Base-by-base conservation (phyloP, 2,888 invertebrate species). In the Idaea dimidiata region DNA sequence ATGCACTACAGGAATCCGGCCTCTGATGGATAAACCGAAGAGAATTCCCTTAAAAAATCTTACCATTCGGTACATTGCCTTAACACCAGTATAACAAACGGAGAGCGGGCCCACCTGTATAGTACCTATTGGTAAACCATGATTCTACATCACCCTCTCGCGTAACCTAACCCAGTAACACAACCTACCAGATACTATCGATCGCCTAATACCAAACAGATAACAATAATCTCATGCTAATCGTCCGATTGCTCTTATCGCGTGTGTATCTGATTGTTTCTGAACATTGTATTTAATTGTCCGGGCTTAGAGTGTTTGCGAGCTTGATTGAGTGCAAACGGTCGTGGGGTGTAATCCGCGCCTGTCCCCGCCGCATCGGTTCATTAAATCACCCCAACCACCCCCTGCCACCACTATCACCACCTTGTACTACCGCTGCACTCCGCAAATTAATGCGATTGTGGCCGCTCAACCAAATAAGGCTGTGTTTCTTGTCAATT, bases 291-390 rank as follows among this genome's bases (percentile, higher is more conserved):
- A 89, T 90, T 89, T 91, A 91, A 91, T 91, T 89, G 89, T 87
- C 80, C 80, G 78, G 83, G 88, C 85, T 89, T 86, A 87, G 87
- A 87, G 83, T 91, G 91, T 90, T 91, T 89, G 91, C 88, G 85
- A 85, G 89, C 84, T 85, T 91, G 91, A 91, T 91, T 91, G 90
- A 91, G 91, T 90, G 90, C 89, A 87, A 90, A 88, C 87, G 87
- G 78, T 84, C 80, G 87, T 82, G 86, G 89, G 90, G 43, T 86
- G 91, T 89, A 90, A 89, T 89, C 91, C 91, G 82, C 84, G 87
- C 82, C 84, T 84, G 89, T 89, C 89, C 84, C 86, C 86, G 81
- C 89, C 89, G 85, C 89, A 84, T 84, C 83, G 88, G 87, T 88
- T 90, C 90, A 90, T 91, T 91, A 91, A 91, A 86, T 87, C 89